These are phyloP conservation scores for Teleopsis dalmanni DNA, from an alignment of 1,140 invertebrate genomes.

Conservation along the genomic window DNA sequence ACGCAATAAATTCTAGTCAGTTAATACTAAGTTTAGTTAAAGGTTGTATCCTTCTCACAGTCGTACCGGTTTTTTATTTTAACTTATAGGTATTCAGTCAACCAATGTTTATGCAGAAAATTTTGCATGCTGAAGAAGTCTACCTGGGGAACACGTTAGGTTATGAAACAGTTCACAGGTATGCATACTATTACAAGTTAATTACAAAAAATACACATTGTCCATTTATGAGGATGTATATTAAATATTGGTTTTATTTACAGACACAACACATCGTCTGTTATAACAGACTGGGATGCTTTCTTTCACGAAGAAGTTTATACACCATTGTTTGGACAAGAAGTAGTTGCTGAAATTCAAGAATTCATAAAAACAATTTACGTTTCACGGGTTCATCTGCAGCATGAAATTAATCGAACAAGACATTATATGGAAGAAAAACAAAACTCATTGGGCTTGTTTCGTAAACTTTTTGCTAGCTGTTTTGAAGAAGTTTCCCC, in stretches of 20 bases:
- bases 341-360: conserved; percentile 16
- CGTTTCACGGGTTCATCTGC: conserved; percentile 14
- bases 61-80: conserved; percentile 8
- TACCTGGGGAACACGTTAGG: conserved; percentile 33
- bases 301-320: conserved; percentile 23
- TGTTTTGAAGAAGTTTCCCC: conserved; percentile 36
- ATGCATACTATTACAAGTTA: too few relatives aligned
- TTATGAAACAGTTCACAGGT: conserved; percentile 37
- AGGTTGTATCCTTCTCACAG: neutral
- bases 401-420: conserved; percentile 25
- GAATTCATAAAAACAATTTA: conserved; percentile 36
- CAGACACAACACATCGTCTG: conserved; percentile 24
- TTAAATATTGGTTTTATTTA: too few relatives aligned
- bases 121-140: conserved; percentile 35
- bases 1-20: conserved; percentile 16
- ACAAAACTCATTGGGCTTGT: conserved; percentile 28
- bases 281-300: conserved; percentile 11
- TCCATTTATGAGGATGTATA: too few relatives aligned
- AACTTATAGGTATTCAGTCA: conserved; percentile 40
- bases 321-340: conserved; percentile 39
- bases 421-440: conserved; percentile 27
- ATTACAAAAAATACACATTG: too few relatives aligned
- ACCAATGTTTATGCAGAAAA: conserved; percentile 32
- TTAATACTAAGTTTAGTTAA: neutral
- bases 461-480: conserved; percentile 42